A percentile compares a stretch with the other conserved stretches of the same genome.
These are phyloP conservation scores for Troides helena DNA, from an alignment of 2,888 invertebrate species.

Conservation along the genomic window DNA sequence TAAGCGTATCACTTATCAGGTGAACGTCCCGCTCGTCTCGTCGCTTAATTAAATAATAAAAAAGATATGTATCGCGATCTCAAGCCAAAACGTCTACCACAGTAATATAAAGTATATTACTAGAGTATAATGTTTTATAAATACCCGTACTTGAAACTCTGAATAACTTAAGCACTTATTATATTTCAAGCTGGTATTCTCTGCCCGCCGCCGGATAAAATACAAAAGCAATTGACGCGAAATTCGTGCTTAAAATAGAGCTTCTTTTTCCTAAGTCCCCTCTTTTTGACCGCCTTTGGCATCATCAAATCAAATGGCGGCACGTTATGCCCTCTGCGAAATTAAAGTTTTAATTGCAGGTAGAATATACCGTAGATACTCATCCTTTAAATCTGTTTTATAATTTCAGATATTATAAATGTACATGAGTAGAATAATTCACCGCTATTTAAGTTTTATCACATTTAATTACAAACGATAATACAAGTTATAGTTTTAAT, in stretches of 20 bases:
- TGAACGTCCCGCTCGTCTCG: too few species aligned
- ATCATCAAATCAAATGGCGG: constrained; percentile 27
- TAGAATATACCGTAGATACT: background rate
- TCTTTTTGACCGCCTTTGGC: constrained; percentile 19
- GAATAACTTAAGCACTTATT: constrained; percentile 28
- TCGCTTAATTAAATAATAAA: too few species aligned
- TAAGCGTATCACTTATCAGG: too few species aligned
- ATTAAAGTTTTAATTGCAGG: constrained; percentile 20
- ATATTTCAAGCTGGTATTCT: constrained; percentile 17
- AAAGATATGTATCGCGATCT: background rate
- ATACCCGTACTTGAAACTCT: constrained; percentile 24
- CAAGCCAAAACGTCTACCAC: background rate
- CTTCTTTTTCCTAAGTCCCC: constrained; percentile 21
- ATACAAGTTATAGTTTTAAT: background rate
- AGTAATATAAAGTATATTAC: constrained; percentile 15
- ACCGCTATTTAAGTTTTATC: background rate
- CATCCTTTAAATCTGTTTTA: background rate
- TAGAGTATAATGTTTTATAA: constrained; percentile 27
- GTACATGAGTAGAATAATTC: background rate
- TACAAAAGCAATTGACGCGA: constrained; percentile 25
- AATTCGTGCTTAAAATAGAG: constrained; percentile 28
- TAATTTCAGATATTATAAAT: background rate
- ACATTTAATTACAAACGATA: background rate
- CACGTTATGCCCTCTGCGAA: constrained; percentile 11
- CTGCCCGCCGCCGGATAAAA: constrained; percentile 16